Evolutionary conservation across 2,113 vertebrate species (phyloP), one percentile per base, ranked within the genome.

Genomic region (Dasyornis broadbenti): DNA sequence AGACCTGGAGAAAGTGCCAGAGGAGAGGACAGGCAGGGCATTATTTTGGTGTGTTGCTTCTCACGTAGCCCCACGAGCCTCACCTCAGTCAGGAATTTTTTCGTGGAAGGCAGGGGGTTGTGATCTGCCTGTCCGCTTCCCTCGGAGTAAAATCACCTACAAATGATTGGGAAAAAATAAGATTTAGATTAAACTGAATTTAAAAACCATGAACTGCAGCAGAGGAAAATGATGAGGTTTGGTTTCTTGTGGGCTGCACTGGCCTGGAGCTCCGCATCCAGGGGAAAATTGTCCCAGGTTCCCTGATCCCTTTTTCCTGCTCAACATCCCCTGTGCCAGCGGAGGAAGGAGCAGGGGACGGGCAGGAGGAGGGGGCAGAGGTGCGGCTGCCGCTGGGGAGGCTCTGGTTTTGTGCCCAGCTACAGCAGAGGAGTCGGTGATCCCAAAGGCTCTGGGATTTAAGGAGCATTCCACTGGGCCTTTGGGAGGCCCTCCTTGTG

Each of bases 1-100:
- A 81, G 89, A 49, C 61, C 69, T 84, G 84, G 91, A 92, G 95
- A 96, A 94, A 95, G 94, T 95, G 81, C 87, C 89, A 94, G 89
- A 37, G 80, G 65, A 92, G 86, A 89, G 87, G 68, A 52, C 70
- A 90, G 91, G 56, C 84, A 89, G 73, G 73, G 83, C 54, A 31
- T 47, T 47, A 66, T 59, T 95, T 83, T 81, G 82, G 35, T 94
- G 42, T 84, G 94, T 68, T 65, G 53, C 71, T 83, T 64, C 94
- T 89, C 94, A 90, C 22, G 30, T 66, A 77, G 89, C 35, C 86
- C 86, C 89, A 75, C 0, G 18, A 86, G 82, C 95, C 89, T 97
- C 89, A 90, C 90, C 91, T 94, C 49, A 52, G 94, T 9, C 71
- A 92, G 82, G 91, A 83, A 95, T 77, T 83, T 24, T 82, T 35